Percentiles rank a stretch among this genome's conserved stretches.
Evolutionary conservation across 2,113 vertebrate species (phyloP).

Genomic region (Ardeotis arabs): DNA sequence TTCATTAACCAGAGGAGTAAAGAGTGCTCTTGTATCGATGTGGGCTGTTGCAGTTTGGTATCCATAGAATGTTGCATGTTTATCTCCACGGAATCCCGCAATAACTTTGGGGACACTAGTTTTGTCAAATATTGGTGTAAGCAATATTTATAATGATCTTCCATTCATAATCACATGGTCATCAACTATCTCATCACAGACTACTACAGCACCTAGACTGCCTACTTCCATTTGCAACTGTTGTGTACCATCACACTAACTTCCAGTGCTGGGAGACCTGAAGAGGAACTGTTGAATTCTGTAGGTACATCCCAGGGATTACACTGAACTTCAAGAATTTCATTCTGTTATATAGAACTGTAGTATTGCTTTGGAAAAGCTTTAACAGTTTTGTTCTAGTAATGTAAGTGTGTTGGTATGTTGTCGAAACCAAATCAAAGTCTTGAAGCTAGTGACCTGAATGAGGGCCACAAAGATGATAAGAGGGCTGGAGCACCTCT

Average conservation of each 20-base stretch:
- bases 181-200: background rate
- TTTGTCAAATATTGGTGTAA: background rate
- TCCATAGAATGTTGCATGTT: background rate
- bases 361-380: background rate
- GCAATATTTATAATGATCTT: background rate
- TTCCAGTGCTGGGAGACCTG: background rate
- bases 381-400: background rate
- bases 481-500: no score
- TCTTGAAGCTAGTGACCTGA: background rate
- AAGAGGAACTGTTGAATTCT: background rate
- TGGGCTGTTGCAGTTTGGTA: background rate
- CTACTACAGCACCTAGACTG: background rate
- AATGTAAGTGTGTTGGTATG: background rate
- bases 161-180: background rate
- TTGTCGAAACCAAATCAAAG: background rate
- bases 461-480: background rate
- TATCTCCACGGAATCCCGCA: background rate
- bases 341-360: background rate
- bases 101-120: background rate
- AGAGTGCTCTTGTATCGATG: fast-evolving
- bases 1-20: background rate
- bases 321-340: background rate
- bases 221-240: background rate
- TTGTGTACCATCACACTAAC: background rate
- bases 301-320: background rate